Base-by-base conservation (phyloP, 2,113 vertebrate genomes). In the Engraulis encrasicolus region DNA sequence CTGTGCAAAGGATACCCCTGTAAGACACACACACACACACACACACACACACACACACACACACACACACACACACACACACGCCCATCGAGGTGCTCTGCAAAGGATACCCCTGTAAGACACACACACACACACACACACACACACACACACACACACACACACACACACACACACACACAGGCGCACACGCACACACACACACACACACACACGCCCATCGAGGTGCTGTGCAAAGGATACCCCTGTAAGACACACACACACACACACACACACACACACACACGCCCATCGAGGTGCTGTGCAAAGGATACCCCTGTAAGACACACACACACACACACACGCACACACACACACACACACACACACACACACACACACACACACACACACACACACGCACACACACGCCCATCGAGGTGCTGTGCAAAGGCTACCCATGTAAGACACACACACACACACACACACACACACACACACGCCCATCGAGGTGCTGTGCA, bases 361-460 rank as follows among this genome's bases (percentile, higher is more conserved):
- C 52, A 58, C n/a, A n/a, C 54, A 61, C 54, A 61, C 54, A 61
- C 54, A 61, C 20, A n/a, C 54, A 61, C 54, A 61, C 54, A 61
- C 54, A 61, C 20, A 61, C 54, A 27, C 54, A 27, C n/a, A n/a
- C n/a, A n/a, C n/a, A n/a, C n/a, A n/a, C n/a, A n/a, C n/a, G n/a
- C n/a, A n/a, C n/a, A 45, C 40, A 45, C 40, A 45, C 4, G 3
- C 40, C 40, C 40, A 45, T 45, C 3, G 40, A 45, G 40, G 40
- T 45, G 40, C 40, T 9, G 40, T 45, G 40, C 9, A 45, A 45
- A 9, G 40, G 9, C 3, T 45, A 45, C 40, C 40, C n/a, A n/a
- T 45, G 40, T 45, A 45, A 45, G 40, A 5, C 40, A 45, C 40
- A 45, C 40, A 45, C 40, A 45, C 40, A 45, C 40, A 45, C 40